Evolutionary conservation across 2,113 vertebrate species (phyloP), one percentile per base, ranked within the genome.

Genomic region (Hypanus sabinus): DNA sequence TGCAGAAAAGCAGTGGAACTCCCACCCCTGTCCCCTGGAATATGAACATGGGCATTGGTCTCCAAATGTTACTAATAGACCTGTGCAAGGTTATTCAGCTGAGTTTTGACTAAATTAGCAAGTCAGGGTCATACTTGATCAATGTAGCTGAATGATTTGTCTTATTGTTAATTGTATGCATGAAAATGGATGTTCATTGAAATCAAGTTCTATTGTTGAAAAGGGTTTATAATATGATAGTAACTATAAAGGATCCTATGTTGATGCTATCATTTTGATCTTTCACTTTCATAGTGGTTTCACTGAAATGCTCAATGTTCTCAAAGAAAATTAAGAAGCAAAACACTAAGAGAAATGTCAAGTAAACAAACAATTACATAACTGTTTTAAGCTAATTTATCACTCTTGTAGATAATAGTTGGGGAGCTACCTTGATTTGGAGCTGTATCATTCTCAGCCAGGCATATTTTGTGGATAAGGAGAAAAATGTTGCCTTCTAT

Each of bases 351-450:
- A 91, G 70, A 75, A 93, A 68, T 55, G 55, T 93, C 91, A 93
- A n/a, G 12, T 93, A 22, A 93, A 93, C 14, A 71, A 46, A 14
- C 91, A 73, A 73, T 93, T 93, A 73, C 38, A 55, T 30, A 93
- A 30, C 46, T 93, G 22, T 46, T 93, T 90, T 75, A 5, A 75
- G 8, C 20, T 38, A 70, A 18, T 11, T 70, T 70, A 24, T 30
- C 55, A 5, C 38, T 73, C 38, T 30, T 71, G 36, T 11, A 75
- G 91, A 73, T 24, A 30, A 55, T 24, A 27, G 24, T 0, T 30
- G 1, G 4, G 36, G 22, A 33, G 73, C 10, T 73, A 36, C 10
- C 30, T 12, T 73, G 68, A 75, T 30, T 75, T 46, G 16, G 20
- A 55, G 33, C 70, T 33, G 7, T 73, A 27, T 0, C 4, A 38